Conservation (phyloP, 2,113 vertebrate genomes). For the Scatophagus argus region DNA sequence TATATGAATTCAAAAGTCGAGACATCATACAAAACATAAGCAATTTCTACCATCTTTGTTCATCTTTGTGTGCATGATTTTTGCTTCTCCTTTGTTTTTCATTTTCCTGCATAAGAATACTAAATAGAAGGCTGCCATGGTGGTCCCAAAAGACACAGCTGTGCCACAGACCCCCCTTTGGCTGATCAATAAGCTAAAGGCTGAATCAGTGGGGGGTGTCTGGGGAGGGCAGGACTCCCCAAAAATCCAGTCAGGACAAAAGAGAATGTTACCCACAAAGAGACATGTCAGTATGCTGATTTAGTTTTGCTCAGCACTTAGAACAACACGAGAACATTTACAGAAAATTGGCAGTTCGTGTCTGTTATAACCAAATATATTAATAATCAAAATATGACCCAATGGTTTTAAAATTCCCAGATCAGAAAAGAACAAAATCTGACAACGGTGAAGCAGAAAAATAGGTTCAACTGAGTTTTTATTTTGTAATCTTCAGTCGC, state of each 20-base stretch:
- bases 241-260: conserved; percentile 25
- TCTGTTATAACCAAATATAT: no score
- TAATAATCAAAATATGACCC: not conserved
- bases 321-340: conserved; percentile 4
- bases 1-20: not conserved
- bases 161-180: conserved; percentile 22
- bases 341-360: not conserved
- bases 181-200: conserved; percentile 64
- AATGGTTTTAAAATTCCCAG: not conserved
- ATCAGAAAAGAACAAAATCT: no score
- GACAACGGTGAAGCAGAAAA: no score
- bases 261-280: conserved; percentile 8
- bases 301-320: not conserved
- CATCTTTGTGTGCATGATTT: not conserved
- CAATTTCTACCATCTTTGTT: not conserved
- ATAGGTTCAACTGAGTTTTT: no score
- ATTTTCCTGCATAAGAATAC: not conserved
- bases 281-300: not conserved
- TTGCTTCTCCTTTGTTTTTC: not conserved
- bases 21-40: not conserved
- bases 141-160: conserved; percentile 62
- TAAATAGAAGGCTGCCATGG: conserved; percentile 7
- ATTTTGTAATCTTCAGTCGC: no score
- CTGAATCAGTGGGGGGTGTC: conserved; percentile 57
- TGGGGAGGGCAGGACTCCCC: not conserved